Evolutionary conservation across 2,797 vertebrate species (phyloP).

Genomic region (Gymnopithys bicolor): DNA sequence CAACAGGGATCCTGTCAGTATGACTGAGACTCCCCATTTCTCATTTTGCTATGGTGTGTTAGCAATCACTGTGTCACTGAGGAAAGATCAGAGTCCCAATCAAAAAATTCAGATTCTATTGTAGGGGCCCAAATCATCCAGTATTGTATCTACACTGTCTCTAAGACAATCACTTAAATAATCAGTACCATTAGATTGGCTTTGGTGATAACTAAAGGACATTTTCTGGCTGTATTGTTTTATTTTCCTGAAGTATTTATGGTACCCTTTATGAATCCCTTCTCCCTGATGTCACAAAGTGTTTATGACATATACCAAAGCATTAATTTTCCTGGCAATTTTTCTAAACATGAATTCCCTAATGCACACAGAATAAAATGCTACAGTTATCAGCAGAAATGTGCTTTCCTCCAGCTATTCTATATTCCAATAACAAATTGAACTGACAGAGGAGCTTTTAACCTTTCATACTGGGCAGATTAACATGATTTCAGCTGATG

Average conservation of each 20-base stretch:
- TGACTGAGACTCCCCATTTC: not conserved
- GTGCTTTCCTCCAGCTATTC: constrained; percentile 64
- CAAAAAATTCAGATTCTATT: not conserved
- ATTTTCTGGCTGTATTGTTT: not conserved
- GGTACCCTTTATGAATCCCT: not conserved
- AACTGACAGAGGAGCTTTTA: constrained; percentile 73
- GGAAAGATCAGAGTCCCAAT: not conserved
- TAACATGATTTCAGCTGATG: constrained; percentile 66
- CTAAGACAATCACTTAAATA: not conserved
- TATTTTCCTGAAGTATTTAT: not conserved
- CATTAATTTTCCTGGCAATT: constrained; percentile 22
- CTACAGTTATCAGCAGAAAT: constrained; percentile 35
- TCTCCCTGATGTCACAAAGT: constrained; percentile 9
- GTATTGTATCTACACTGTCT: not conserved
- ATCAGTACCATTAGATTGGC: not conserved
- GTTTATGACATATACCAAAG: not conserved
- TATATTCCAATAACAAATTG: constrained; percentile 41
- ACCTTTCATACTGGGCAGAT: constrained; percentile 63
- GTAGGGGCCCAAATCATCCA: not conserved
- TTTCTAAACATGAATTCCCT: constrained; percentile 6
- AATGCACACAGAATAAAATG: constrained; percentile 21
- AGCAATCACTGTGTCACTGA: not conserved
- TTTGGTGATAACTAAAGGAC: not conserved
- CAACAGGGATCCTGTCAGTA: not conserved
- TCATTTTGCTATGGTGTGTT: no score